Percentiles rank a stretch among this genome's conserved stretches.
These are phyloP conservation scores for Xiphorhynchus erythropygius DNA, from an alignment of 2,797 vertebrate species.

Conservation along the genomic window DNA sequence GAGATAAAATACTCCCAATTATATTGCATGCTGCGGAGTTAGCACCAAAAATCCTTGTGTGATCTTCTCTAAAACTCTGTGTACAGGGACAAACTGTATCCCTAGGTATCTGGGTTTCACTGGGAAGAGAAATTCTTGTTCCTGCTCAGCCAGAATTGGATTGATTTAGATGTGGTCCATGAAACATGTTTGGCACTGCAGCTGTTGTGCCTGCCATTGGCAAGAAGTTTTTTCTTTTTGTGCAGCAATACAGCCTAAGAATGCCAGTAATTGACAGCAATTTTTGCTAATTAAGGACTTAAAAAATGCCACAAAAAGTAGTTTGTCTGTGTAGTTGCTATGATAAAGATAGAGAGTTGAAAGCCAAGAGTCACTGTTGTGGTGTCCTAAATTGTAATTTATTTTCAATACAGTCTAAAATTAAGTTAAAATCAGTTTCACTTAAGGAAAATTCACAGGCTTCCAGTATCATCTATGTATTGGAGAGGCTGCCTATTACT, in stretches of 20 bases:
- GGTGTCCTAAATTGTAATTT: background rate
- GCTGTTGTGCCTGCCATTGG: background rate
- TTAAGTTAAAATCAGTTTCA: background rate
- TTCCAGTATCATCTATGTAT: background rate
- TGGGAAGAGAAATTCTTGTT: background rate
- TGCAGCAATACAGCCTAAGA: background rate
- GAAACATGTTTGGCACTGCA: background rate
- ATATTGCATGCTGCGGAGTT: background rate
- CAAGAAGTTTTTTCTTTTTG: background rate
- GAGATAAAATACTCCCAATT: background rate
- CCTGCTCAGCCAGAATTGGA: background rate
- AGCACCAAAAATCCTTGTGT: background rate
- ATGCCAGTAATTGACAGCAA: background rate
- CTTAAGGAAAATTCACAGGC: background rate
- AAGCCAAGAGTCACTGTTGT: background rate
- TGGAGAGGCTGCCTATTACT: background rate
- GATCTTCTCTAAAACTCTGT: background rate
- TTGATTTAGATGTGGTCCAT: background rate
- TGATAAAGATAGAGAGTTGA: background rate
- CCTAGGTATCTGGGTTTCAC: background rate
- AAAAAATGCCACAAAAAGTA: background rate
- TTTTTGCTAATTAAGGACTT: background rate
- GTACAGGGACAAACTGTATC: background rate
- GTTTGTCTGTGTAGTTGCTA: background rate
- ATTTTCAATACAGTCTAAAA: background rate